Evolutionary conservation across 2,888 invertebrate species (phyloP), one percentile per base, ranked within the genome.

Genomic region (Gerris lacustris): DNA sequence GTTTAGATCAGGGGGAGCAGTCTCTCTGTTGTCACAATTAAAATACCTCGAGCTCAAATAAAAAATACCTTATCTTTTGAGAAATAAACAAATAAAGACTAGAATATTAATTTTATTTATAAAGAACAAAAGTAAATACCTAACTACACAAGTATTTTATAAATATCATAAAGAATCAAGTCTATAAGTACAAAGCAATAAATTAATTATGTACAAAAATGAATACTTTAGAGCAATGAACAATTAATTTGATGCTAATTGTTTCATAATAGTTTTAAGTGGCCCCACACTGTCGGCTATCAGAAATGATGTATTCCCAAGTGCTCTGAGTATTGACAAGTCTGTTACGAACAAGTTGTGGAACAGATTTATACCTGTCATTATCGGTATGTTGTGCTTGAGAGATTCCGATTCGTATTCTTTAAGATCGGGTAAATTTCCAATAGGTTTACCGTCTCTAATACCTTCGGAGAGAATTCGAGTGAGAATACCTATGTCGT

Each of bases 321-420:
- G 80, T n/a, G 93, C 79, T 0, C 95, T 91, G 0, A 91, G 77
- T 0, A 94, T 93, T 45, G 87, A 83, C 63, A 87, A 83, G 67
- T 88, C 85, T 9, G 74, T 74, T 31, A 74, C 71, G 80, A 96
- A 97, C 6, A 98, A 82, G 67, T 90, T 84, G 78, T 96, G 91
- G 67, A 98, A 82, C 6, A 89, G 89, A 80, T 98, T 96, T 5
- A 96, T 87, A 0, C 90, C 89, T 15, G 92, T 80, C 87, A 96
- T 91, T 0, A 92, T 90, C 0, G 96, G 94, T 44, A 97, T 84
- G 80, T 96, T 96, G 79, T 92, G 89, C 43, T 89, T 82, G 79
- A 97, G 93, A 17, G 96, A 83, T 67, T 84, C 80, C 5, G 88
- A 89, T 82, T 98, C 96, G 79, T 97, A 99, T 75, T 88, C 86